Conservation (phyloP, 1,140 invertebrate species). For the Drosophila carrolli region DNA sequence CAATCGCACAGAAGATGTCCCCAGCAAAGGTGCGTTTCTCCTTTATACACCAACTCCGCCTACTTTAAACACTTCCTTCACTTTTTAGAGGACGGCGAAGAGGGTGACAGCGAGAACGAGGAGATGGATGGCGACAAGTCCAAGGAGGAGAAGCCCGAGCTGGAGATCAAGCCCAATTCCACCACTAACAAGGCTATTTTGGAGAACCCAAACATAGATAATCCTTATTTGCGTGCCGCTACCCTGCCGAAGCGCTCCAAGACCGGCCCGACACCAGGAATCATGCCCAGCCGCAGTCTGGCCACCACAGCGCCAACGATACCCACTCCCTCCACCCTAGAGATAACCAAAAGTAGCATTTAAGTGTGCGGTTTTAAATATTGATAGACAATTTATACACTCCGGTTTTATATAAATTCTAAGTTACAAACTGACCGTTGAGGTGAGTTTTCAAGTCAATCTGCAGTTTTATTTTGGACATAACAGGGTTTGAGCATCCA, state of each 20-base stretch:
- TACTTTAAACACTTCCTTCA: conserved; percentile 28
- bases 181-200: conserved; percentile 67
- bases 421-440: too few species aligned
- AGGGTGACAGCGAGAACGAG: conserved; percentile 72
- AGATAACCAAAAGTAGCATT: conserved; percentile 24
- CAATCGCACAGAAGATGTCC: conserved; percentile 70
- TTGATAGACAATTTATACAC: background rate
- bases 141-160: conserved; percentile 85
- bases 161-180: conserved; percentile 73
- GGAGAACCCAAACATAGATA: conserved; percentile 90
- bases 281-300: conserved; percentile 7
- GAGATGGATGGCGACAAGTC: conserved; percentile 84
- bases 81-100: conserved; percentile 71
- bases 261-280: conserved; percentile 1
- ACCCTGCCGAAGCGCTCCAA: conserved; percentile 88
- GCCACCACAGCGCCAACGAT: conserved; percentile 4
- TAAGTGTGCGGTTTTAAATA: conserved; percentile 8
- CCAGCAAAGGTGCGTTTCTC: conserved; percentile 77
- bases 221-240: conserved; percentile 93
- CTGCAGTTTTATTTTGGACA: too few species aligned
- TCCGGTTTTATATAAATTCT: background rate
- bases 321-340: conserved; percentile 25
- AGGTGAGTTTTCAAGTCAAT: too few species aligned
- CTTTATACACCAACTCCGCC: too few species aligned
- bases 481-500: too few species aligned